A percentile compares a stretch with the other conserved stretches of the same genome.
Evolutionary conservation across 1,140 invertebrate genomes (phyloP).

Genomic region (Galendromus occidentalis): DNA sequence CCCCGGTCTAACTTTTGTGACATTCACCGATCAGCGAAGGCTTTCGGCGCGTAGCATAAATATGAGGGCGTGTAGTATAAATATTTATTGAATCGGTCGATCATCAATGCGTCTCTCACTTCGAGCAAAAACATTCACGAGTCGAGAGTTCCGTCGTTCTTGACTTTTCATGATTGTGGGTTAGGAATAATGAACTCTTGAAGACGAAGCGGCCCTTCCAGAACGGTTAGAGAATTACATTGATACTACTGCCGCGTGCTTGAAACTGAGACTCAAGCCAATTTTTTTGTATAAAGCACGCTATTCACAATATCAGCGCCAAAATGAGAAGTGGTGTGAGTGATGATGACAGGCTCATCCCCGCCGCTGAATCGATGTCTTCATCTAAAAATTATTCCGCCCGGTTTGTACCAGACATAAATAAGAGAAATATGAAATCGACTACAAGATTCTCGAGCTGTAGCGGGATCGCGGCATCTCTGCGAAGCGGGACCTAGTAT

Average conservation of each 20-base stretch:
- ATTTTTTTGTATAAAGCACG: background rate
- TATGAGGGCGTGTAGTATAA: no score
- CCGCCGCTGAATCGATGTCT: background rate
- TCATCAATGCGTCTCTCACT: no score
- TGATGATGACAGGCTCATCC: background rate
- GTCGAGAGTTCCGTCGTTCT: no score
- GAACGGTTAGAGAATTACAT: background rate
- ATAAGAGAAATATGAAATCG: background rate
- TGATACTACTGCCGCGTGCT: background rate
- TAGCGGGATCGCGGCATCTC: background rate
- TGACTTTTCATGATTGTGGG: no score
- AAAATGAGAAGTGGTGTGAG: background rate
- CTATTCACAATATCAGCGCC: background rate
- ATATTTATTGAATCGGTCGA: no score
- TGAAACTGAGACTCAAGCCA: background rate
- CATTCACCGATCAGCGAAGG: no score
- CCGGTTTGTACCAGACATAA: background rate
- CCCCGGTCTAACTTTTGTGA: no score
- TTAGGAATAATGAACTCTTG: background rate
- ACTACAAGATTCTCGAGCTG: background rate
- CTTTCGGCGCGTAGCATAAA: no score
- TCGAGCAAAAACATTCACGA: no score
- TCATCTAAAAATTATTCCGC: background rate
- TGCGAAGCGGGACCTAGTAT: conserved; percentile 26
- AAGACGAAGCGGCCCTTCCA: conserved; percentile 2